Evolutionary conservation across 2,113 vertebrate species (phyloP).

Genomic region (Osmerus eperlanus): DNA sequence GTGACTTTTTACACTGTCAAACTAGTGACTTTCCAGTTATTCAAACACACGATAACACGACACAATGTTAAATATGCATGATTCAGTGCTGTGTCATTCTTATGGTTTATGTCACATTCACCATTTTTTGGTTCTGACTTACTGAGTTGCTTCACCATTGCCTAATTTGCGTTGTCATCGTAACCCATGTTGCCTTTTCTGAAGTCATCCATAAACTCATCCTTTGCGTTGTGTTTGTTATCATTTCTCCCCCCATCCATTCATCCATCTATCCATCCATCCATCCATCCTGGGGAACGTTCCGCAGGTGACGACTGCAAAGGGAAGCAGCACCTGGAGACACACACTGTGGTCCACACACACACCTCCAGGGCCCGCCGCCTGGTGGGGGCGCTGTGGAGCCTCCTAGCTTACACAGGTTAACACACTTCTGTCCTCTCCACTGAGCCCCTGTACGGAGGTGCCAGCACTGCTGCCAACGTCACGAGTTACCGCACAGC

Average conservation of each 20-base stretch:
- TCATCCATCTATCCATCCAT: constrained; percentile 10
- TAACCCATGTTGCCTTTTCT: too few species aligned
- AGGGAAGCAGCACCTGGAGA: constrained; percentile 83
- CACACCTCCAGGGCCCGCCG: constrained; percentile 71
- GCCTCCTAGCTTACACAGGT: constrained; percentile 84
- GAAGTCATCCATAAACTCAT: background rate
- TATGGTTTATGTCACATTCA: too few species aligned
- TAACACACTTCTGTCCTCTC: constrained; percentile 39
- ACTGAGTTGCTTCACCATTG: too few species aligned
- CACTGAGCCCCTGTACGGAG: background rate
- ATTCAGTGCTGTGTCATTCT: too few species aligned
- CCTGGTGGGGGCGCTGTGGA: constrained; percentile 74
- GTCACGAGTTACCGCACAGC: background rate
- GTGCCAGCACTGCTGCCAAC: background rate
- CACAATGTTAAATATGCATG: too few species aligned
- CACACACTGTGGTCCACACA: constrained; percentile 63
- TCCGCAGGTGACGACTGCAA: constrained; percentile 87
- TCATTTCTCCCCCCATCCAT: constrained; percentile 21
- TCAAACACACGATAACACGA: background rate
- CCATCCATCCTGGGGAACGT: constrained; percentile 13
- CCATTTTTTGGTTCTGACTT: too few species aligned
- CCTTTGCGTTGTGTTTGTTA: constrained; percentile 14
- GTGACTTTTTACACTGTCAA: too few species aligned
- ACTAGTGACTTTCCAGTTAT: background rate
- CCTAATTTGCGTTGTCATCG: constrained; percentile 7